Percentiles rank a stretch among this genome's conserved stretches.
These are phyloP conservation scores for Hemicentrotus pulcherrimus DNA, from an alignment of 35 echinoderm and acorn worm genomes.

Conservation along the genomic window DNA sequence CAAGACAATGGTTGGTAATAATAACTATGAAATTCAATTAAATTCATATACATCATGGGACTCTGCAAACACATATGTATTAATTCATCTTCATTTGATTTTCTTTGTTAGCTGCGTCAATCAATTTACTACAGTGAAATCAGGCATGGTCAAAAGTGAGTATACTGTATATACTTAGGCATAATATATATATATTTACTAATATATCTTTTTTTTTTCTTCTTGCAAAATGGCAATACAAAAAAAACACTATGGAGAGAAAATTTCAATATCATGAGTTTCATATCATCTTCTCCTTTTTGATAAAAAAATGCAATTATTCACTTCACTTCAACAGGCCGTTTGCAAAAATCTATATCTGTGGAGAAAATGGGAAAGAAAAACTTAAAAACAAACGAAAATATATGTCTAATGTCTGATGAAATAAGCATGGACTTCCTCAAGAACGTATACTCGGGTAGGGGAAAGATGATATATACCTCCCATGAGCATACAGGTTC, in stretches of 20 bases:
- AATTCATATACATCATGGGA: not conserved
- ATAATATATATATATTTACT: constrained; percentile 21
- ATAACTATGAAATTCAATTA: not conserved
- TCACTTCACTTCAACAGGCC: not conserved
- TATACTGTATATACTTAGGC: constrained; percentile 11
- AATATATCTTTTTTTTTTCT: not conserved
- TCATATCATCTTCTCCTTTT: not conserved
- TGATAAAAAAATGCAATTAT: not conserved
- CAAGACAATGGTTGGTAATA: not conserved
- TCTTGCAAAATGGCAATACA: constrained; percentile 17
- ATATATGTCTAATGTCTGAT: not conserved
- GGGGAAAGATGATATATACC: not conserved
- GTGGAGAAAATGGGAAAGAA: not conserved
- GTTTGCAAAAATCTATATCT: not conserved
- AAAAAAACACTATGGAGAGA: not conserved
- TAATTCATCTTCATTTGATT: not conserved
- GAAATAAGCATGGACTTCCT: not conserved
- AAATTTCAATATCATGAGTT: not conserved
- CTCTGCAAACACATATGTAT: not conserved
- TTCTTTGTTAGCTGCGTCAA: not conserved
- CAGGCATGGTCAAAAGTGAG: not conserved
- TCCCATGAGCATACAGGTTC: not conserved
- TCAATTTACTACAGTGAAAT: not conserved
- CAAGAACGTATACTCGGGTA: not conserved
- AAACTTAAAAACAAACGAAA: not conserved